These are phyloP conservation scores for Solea solea DNA, from an alignment of 2,113 vertebrate genomes.

Conservation along the genomic window DNA sequence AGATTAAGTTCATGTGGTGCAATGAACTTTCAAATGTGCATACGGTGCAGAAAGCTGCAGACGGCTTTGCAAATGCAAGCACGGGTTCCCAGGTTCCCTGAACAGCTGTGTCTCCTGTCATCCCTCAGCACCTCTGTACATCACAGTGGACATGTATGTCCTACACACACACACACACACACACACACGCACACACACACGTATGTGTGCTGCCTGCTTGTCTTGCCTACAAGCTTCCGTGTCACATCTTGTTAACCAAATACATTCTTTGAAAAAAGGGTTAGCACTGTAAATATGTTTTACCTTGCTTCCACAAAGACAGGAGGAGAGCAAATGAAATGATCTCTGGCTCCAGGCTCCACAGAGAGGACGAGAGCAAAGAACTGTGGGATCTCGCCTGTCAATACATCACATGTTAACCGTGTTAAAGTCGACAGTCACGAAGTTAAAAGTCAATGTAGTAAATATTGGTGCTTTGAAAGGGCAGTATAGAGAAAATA, in stretches of 20 bases:
- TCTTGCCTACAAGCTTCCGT: not conserved
- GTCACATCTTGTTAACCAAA: too few relatives aligned
- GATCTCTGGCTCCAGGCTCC: not conserved
- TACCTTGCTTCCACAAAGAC: not conserved
- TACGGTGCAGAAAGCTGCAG: slow-evolving; percentile 52
- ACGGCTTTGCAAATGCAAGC: slow-evolving; percentile 54
- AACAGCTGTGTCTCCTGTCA: slow-evolving; percentile 61
- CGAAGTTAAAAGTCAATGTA: too few relatives aligned
- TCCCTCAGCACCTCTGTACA: slow-evolving; percentile 52
- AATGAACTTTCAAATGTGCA: slow-evolving; percentile 56
- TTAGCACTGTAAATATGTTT: not conserved
- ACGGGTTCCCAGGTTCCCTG: slow-evolving; percentile 30
- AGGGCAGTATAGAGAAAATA: too few relatives aligned
- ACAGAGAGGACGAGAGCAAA: not conserved
- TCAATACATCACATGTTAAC: not conserved
- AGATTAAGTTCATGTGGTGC: slow-evolving; percentile 35
- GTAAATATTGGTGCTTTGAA: too few relatives aligned
- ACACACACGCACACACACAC: not conserved
- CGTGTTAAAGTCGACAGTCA: not conserved
- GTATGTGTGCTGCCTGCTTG: not conserved
- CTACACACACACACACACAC: not conserved
- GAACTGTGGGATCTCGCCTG: not conserved
- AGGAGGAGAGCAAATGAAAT: not conserved
- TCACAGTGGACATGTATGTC: slow-evolving; percentile 13
- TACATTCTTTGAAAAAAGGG: too few relatives aligned